Base-by-base conservation (phyloP, 2,888 invertebrate genomes). In the Nesidiocoris tenuis region DNA sequence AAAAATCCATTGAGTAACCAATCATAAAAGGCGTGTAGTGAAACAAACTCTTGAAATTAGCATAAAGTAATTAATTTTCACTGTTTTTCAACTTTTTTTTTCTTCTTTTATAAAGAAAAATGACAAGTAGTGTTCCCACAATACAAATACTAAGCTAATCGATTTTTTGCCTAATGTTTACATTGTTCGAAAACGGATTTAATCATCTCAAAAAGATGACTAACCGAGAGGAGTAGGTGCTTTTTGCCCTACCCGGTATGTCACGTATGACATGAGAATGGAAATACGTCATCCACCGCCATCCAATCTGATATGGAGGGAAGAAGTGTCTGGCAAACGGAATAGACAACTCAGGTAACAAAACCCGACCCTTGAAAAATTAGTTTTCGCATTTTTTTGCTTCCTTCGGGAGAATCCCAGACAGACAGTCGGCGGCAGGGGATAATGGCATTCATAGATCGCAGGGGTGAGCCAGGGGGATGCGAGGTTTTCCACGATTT, bases 401-500 rank as follows among this genome's bases (percentile, higher is more conserved):
- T 39, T 39, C 39, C 39, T n/a, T 39, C 39, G 39, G 39, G 39
- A 39, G 18, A 3, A 22, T 22, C 57, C 18, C 19, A 57, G 67
- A 17, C 70, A 59, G 61, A 25, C 70, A 61, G 19, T 9, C 19
- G 70, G 9, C 24, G 59, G 25, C n/a, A 61, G 24, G 18, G 24
- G 59, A 70, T 70, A 70, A 70, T 70, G 59, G 57, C 70, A 70
- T 70, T 70, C 70, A 70, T 59, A 23, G 70, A 61, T 70, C 24
- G 70, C 19, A 22, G 23, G 23, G 19, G 70, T 61, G 70, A 39
- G 39, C 39, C 39, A 39, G 3, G 39, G 39, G 39, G 12, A 12
- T 39, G 5, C 5, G 5, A 39, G 12, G 70, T 57, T 70, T 70
- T 67, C 54, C 39, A 5, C 22, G 61, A 57, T 57, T 70, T 70